Percentiles rank a stretch among this genome's conserved stretches.
phyloP scores from a whole-genome alignment of 2,888 invertebrate genomes.

The Acanthosepion esculentum region DNA sequence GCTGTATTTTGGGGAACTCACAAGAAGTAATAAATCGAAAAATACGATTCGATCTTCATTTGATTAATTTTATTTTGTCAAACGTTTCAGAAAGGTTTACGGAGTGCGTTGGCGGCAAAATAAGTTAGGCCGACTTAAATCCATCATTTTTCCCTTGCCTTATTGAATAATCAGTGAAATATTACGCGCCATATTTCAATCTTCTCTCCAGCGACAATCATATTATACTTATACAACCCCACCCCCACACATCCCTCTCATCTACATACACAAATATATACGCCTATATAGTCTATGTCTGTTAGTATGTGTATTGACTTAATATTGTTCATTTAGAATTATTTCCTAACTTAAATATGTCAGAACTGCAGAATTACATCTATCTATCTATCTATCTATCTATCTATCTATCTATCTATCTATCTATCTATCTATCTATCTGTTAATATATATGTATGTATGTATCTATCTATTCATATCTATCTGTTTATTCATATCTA shows the following conservation, averaged over 20 bases:
- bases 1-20: background rate
- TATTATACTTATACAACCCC: background rate
- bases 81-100: conserved; percentile 6
- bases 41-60: background rate
- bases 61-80: conserved; percentile 8
- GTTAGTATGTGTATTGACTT: background rate
- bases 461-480: no score
- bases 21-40: conserved; percentile 22
- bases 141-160: background rate
- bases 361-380: background rate
- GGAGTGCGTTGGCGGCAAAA: conserved; percentile 33
- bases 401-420: background rate
- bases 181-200: conserved; percentile 21
- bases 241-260: background rate
- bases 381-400: background rate
- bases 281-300: no score
- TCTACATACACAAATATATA: background rate
- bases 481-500: no score
- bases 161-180: background rate
- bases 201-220: conserved; percentile 13
- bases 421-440: no score
- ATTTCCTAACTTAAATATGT: background rate
- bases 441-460: background rate
- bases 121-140: background rate
- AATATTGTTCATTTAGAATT: background rate